Percentiles rank a stretch among this genome's conserved stretches.
phyloP scores from a whole-genome alignment of 2,113 vertebrate genomes.

The Ictidomys tridecemlineatus region DNA sequence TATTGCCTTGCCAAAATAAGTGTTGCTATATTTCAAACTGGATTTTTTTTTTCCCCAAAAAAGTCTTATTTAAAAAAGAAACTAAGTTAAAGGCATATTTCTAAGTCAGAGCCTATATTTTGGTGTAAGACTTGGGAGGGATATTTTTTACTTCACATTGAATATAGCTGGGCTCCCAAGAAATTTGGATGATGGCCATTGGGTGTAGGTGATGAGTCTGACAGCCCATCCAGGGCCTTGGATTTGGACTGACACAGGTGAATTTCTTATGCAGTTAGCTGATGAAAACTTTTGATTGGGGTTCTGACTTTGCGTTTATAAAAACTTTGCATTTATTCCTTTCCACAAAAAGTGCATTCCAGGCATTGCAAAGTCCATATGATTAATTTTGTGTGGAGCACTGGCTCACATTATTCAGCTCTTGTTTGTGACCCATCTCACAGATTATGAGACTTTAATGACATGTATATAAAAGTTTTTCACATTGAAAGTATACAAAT shows the following conservation, averaged over 20 bases:
- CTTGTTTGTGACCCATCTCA: slow-evolving; percentile 29
- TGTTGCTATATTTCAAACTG: slow-evolving; percentile 66
- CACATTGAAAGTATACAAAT: slow-evolving; percentile 74
- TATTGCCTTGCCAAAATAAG: slow-evolving; percentile 76
- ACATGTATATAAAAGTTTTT: slow-evolving; percentile 54
- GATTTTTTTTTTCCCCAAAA: background rate
- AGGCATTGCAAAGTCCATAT: background rate
- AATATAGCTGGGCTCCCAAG: slow-evolving; percentile 25
- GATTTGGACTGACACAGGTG: background rate
- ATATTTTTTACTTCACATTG: slow-evolving; percentile 69
- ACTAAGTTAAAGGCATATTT: slow-evolving; percentile 68
- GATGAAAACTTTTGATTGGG: background rate
- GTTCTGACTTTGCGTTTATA: background rate
- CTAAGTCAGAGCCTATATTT: slow-evolving; percentile 62
- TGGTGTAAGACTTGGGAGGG: slow-evolving; percentile 59
- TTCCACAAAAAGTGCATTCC: background rate
- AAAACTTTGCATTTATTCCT: background rate
- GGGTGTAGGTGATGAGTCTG: background rate
- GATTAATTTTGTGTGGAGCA: background rate
- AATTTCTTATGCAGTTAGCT: background rate
- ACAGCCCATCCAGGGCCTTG: background rate
- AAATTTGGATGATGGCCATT: slow-evolving; percentile 29
- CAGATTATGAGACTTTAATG: slow-evolving; percentile 52
- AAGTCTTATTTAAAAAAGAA: slow-evolving; percentile 66
- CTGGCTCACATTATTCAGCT: background rate